phyloP scores from a whole-genome alignment of 2,888 invertebrate genomes.

The Ganaspis brasiliensis region DNA sequence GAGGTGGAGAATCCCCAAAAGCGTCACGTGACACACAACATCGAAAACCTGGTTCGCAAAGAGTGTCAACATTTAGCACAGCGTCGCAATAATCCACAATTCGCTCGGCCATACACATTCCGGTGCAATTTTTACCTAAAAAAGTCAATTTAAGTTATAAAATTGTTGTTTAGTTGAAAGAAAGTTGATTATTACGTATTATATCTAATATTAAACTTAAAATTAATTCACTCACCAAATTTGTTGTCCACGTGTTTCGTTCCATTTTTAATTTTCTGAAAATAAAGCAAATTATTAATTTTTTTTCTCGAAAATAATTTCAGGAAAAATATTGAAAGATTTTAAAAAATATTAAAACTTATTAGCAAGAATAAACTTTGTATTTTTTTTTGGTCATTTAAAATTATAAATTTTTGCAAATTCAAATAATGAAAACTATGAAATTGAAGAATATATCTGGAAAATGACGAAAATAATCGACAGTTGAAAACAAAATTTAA shows the following conservation, averaged over 20 bases:
- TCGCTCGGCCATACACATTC: conserved; percentile 91
- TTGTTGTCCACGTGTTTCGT: background rate
- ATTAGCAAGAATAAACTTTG: too few relatives aligned
- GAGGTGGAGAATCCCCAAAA: conserved; percentile 87
- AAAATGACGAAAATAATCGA: too few relatives aligned
- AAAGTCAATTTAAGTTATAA: conserved; percentile 42
- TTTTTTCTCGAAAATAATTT: background rate
- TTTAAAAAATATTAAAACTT: too few relatives aligned
- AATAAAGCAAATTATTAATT: background rate
- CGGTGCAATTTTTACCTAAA: conserved; percentile 85
- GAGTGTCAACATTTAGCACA: conserved; percentile 86
- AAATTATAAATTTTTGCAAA: too few relatives aligned
- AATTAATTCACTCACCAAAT: conserved; percentile 24
- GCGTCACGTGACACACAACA: conserved; percentile 92
- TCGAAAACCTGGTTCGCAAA: conserved; percentile 88
- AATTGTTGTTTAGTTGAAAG: too few relatives aligned
- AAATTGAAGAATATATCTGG: too few relatives aligned
- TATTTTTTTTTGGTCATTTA: too few relatives aligned
- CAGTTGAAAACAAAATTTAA: too few relatives aligned
- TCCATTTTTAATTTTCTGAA: conserved; percentile 9
- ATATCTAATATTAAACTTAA: too few relatives aligned
- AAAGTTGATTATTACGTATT: too few relatives aligned
- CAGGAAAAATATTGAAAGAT: too few relatives aligned
- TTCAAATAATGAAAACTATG: too few relatives aligned
- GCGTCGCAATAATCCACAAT: conserved; percentile 94